These are phyloP conservation scores for Camponotus pennsylvanicus DNA, from an alignment of 1,140 invertebrate genomes.

Conservation along the genomic window DNA sequence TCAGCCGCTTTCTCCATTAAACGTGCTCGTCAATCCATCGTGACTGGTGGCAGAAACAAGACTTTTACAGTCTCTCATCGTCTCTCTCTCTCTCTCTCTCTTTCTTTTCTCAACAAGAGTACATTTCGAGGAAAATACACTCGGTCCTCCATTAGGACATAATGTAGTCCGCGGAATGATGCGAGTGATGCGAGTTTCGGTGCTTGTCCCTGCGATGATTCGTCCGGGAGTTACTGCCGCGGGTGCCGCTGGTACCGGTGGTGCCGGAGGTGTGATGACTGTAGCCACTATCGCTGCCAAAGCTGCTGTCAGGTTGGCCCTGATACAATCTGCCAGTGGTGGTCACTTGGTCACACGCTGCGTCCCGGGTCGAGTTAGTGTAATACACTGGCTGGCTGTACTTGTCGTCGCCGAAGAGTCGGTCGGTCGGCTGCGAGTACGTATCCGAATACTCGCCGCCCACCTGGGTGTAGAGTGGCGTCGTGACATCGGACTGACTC, in stretches of 20 bases:
- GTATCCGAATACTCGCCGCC: slow-evolving; percentile 71
- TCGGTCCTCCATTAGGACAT: slow-evolving; percentile 77
- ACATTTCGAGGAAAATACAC: neutral
- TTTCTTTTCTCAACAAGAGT: neutral
- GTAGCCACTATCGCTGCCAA: slow-evolving; percentile 90
- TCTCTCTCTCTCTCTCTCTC: neutral
- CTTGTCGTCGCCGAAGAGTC: slow-evolving; percentile 79
- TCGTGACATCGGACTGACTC: slow-evolving; percentile 71
- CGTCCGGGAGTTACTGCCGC: slow-evolving; percentile 78
- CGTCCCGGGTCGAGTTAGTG: slow-evolving; percentile 65
- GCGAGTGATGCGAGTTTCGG: slow-evolving; percentile 81
- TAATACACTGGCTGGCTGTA: slow-evolving; percentile 79
- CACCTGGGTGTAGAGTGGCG: slow-evolving; percentile 76
- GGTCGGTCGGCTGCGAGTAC: slow-evolving; percentile 74
- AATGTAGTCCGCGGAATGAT: slow-evolving; percentile 82
- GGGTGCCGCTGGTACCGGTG: slow-evolving; percentile 80
- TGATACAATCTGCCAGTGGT: slow-evolving; percentile 80
- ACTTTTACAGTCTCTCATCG: neutral
- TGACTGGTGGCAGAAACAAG: neutral
- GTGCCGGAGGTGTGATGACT: slow-evolving; percentile 89
- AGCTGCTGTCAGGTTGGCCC: slow-evolving; percentile 87
- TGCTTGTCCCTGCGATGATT: slow-evolving; percentile 83
- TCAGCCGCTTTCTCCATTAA: slow-evolving; percentile 25
- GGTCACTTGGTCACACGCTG: slow-evolving; percentile 57
- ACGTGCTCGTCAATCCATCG: neutral